Base-by-base conservation (phyloP, 1,140 invertebrate species). In the Solenopsis invicta region DNA sequence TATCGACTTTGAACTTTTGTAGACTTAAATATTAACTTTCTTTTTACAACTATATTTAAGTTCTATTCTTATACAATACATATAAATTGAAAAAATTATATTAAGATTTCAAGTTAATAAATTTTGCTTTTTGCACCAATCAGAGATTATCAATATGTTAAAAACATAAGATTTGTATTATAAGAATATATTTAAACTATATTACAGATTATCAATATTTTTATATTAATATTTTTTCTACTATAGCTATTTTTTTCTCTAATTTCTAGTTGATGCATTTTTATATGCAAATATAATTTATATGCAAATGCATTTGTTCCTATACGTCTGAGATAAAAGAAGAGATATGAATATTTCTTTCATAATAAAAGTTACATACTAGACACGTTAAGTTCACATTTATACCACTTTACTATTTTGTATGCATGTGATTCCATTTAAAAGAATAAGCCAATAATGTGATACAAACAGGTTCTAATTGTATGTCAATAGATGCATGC, bases 341-440 rank as follows among this genome's bases (percentile, higher is more conserved):
- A 0, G 29, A 0, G n/a, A n/a, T n/a, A n/a, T 18, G 1, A 34
- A 0, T 34, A 62, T 66, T 66, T 37, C 34, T 66, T 66, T 18
- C 62, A 66, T n/a, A 41, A 41, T 8, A 62, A n/a, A n/a, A 37
- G 2, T 41, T 41, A 41, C 1, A 18, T n/a, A 16, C 5, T 16
- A 4, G 8, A 66, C 9, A 64, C 2, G 29, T 29, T 29, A 21
- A 64, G 16, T 29, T 61, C 5, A 6, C 1, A 34, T 18, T 64
- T 29, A 29, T 29, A 29, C 29, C 29, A 29, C 2, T 29, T 29
- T 29, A 29, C 29, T 29, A 29, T 29, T 69, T 67, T 41, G 0
- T 67, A 67, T 69, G 12, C 66, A 69, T 69, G 12, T 21, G 4
- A 67, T 67, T 75, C 59, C 13, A 45, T 75, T 13, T 75, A 21